Evolutionary conservation across 2,797 vertebrate species (phyloP), one percentile per base, ranked within the genome.

Genomic region (Pyrocephalus nanus): DNA sequence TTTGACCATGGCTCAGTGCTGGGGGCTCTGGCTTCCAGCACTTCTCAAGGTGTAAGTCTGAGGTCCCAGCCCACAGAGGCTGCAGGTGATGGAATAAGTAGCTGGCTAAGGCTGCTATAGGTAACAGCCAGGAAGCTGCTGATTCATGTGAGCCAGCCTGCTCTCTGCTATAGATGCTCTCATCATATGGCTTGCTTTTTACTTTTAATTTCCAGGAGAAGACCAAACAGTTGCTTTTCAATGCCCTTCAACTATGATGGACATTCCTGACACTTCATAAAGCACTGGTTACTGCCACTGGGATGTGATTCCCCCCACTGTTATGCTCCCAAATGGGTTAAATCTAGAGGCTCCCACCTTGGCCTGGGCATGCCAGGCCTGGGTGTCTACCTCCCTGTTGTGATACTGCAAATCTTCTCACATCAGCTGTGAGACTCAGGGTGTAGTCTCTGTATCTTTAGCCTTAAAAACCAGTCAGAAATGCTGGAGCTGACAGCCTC

Each of bases 141-240:
- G 91, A 87, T 89, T 90, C 93, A 85, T 87, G 80, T 88, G 55
- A 95, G 57, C 71, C 84, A 81, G 71, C 32, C 55, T 73, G 48
- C 22, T 90, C 60, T 73, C 81, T 85, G 71, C 80, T 89, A 80
- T 88, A 95, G 95, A 92, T 90, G 94, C 91, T 93, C 45, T 67
- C 74, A 73, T 89, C 88, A 67, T 78, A 84, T 34, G 62, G 83
- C 55, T 90, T 84, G 54, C 74, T 89, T 88, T 88, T 83, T 77
- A 79, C 72, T 92, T 92, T 92, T 47, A n/a, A 88, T 84, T 94
- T 94, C 57, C 57, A 92, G 74, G 55, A 82, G 70, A 60, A 88
- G 30, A 85, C 45, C 7, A 53, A 92, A 88, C 36, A 73, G 47
- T 91, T 88, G 50, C 30, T 80, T 92, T 67, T 79, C 2, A 1